Evolutionary conservation across 64 coral and sea anemone species (phyloP).

Genomic region (Dendrophyllia cribrosa): DNA sequence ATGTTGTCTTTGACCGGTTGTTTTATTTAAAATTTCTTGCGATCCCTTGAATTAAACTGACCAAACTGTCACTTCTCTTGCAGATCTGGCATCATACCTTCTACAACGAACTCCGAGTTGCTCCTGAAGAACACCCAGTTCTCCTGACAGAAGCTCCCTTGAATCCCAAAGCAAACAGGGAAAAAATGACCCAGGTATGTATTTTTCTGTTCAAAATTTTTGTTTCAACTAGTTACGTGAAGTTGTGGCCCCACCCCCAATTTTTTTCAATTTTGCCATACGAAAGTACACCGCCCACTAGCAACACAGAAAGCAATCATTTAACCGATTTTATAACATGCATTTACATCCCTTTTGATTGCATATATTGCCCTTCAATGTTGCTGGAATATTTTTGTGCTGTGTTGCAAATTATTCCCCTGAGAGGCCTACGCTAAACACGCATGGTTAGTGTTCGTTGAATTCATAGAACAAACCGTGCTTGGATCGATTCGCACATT

Average conservation of each 20-base stretch:
- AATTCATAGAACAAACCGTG: too few relatives aligned
- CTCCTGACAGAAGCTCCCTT: constrained; percentile 73
- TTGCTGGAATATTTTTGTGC: too few relatives aligned
- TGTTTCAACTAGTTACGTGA: background rate
- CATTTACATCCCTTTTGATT: too few relatives aligned
- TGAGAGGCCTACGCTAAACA: too few relatives aligned
- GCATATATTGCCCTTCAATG: too few relatives aligned
- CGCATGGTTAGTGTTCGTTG: too few relatives aligned
- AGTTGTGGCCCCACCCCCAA: constrained; percentile 10
- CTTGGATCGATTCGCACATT: too few relatives aligned
- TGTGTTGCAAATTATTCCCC: too few relatives aligned
- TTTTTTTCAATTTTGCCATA: too few relatives aligned
- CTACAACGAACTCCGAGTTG: constrained; percentile 81
- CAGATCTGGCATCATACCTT: constrained; percentile 78
- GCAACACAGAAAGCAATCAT: background rate
- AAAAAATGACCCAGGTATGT: constrained; percentile 79
- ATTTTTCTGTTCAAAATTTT: background rate
- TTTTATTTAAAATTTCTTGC: background rate
- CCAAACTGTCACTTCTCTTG: background rate
- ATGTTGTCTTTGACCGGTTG: background rate
- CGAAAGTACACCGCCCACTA: background rate
- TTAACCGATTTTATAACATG: too few relatives aligned
- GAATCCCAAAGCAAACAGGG: constrained; percentile 75
- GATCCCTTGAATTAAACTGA: background rate
- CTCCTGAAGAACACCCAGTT: constrained; percentile 74